These are phyloP conservation scores for Trachemys scripta DNA, from an alignment of 2,113 vertebrate species.

Conservation along the genomic window DNA sequence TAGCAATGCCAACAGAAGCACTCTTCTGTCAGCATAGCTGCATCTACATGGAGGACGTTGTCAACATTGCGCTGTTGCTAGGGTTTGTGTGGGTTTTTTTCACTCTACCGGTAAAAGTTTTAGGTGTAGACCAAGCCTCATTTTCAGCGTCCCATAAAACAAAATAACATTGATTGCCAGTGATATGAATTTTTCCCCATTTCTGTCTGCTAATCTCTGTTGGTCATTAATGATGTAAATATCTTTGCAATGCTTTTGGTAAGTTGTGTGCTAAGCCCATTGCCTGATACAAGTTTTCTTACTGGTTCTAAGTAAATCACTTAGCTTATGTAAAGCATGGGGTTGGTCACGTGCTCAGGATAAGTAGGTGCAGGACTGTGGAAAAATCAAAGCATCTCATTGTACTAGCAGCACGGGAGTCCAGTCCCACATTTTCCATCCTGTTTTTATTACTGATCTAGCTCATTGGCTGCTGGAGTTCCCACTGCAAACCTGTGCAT, in stretches of 20 bases:
- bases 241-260: constrained; percentile 26
- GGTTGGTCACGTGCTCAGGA: not conserved
- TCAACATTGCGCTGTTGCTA: not conserved
- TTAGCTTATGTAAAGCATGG: rapidly evolving
- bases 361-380: not conserved
- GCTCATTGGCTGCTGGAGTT: constrained; percentile 6
- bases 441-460: constrained; percentile 24
- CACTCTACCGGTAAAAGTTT: not conserved
- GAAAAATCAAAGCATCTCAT: constrained; percentile 26
- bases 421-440: not conserved
- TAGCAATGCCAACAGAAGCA: not conserved
- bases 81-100: not conserved
- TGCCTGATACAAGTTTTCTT: not conserved
- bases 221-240: constrained; percentile 28
- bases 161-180: constrained; percentile 21
- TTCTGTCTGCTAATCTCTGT: constrained; percentile 31
- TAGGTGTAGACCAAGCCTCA: not conserved
- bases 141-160: not conserved
- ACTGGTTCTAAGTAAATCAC: not conserved
- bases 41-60: not conserved
- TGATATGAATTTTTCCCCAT: constrained; percentile 1
- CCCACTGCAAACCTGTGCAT: not conserved
- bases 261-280: constrained; percentile 26
- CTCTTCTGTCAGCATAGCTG: not conserved
- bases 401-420: not conserved